phyloP scores from a whole-genome alignment of 2,797 vertebrate genomes.

The Martes flavigula region DNA sequence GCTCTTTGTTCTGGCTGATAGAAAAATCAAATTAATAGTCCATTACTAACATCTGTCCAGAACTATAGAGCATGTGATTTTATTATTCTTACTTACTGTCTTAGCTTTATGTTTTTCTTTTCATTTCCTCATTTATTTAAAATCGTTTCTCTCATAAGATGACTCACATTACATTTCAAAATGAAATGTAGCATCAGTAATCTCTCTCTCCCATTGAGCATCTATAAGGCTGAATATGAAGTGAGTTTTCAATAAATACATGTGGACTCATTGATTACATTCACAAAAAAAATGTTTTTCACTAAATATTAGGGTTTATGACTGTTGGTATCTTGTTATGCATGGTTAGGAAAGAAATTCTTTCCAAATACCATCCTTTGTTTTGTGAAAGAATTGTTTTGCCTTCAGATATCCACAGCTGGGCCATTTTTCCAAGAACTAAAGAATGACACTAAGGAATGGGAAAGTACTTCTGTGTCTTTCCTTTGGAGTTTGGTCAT shows the following conservation, averaged over 20 bases:
- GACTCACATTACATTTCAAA: neutral
- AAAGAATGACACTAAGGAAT: neutral
- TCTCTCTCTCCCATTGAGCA: neutral
- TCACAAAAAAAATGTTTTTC: neutral
- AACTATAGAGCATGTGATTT: neutral
- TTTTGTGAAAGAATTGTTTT: neutral
- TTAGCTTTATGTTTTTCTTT: neutral
- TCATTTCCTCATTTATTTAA: neutral
- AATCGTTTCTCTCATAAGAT: neutral
- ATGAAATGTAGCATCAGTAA: neutral
- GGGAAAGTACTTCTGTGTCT: rapidly evolving
- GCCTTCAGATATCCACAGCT: neutral
- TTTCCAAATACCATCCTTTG: neutral
- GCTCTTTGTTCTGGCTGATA: neutral
- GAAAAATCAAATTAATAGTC: neutral
- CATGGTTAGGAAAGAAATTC: neutral
- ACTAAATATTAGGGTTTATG: neutral
- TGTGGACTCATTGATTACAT: neutral
- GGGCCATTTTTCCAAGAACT: neutral
- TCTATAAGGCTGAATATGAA: neutral
- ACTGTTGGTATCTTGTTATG: neutral
- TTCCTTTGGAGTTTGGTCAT: neutral
- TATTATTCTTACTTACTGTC: neutral
- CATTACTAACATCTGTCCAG: neutral
- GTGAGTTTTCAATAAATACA: neutral